These are phyloP conservation scores for Coptotermes formosanus DNA, from an alignment of 1,140 invertebrate genomes.

Conservation along the genomic window DNA sequence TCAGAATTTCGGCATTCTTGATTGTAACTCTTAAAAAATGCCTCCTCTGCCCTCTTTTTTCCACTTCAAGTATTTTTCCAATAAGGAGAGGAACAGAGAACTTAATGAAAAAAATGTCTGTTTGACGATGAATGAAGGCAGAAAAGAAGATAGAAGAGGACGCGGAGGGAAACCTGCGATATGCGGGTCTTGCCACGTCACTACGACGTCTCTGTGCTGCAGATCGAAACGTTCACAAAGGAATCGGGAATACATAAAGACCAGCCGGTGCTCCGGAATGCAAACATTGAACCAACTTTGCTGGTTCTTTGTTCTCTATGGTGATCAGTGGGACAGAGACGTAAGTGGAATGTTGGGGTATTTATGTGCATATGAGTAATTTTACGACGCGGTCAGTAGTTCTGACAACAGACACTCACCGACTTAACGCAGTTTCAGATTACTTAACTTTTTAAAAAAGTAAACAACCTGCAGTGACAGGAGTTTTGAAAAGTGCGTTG, in stretches of 20 bases:
- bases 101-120: conserved; percentile 18
- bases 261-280: background rate
- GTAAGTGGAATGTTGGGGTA: too few relatives aligned
- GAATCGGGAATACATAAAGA: background rate
- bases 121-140: conserved; percentile 10
- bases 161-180: background rate
- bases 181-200: background rate
- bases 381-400: too few relatives aligned
- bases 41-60: conserved; percentile 9
- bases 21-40: conserved; percentile 18
- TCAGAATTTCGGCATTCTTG: conserved; percentile 8
- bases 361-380: too few relatives aligned
- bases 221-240: background rate
- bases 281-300: background rate
- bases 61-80: conserved; percentile 12
- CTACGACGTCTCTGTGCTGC: background rate
- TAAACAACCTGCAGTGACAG: too few relatives aligned
- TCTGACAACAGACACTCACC: too few relatives aligned
- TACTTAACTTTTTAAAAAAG: too few relatives aligned
- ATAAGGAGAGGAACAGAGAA: conserved; percentile 11
- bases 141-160: background rate
- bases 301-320: background rate
- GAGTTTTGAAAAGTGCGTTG: too few relatives aligned
- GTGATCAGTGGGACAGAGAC: too few relatives aligned
- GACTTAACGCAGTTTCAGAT: too few relatives aligned